phyloP scores from a whole-genome alignment of 1,140 invertebrate genomes.

The Drosophila auraria region DNA sequence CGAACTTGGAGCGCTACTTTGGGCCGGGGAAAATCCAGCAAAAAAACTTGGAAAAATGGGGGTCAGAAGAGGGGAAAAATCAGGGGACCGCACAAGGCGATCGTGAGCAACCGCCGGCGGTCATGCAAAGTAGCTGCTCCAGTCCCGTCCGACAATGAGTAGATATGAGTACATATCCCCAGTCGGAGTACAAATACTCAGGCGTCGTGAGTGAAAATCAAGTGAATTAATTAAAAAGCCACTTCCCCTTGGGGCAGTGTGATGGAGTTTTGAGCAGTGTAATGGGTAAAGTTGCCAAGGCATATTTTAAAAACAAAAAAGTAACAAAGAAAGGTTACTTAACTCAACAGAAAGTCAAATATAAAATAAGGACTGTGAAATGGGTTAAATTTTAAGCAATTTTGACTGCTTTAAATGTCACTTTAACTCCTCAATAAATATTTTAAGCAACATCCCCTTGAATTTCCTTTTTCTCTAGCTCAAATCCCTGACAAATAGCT shows the following conservation, averaged over 20 bases:
- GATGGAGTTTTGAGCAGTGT: background rate
- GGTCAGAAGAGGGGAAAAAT: background rate
- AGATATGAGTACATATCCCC: background rate
- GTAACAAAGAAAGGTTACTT: no score
- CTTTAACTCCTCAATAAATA: background rate
- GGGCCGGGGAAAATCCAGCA: constrained; percentile 33
- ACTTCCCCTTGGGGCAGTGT: background rate
- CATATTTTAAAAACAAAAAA: no score
- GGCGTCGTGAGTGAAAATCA: constrained; percentile 39
- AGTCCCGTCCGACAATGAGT: constrained; percentile 16
- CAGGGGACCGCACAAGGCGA: constrained; percentile 56
- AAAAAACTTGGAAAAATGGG: background rate
- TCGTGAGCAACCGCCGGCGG: constrained; percentile 48
- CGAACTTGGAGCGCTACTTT: constrained; percentile 22
- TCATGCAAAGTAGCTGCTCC: constrained; percentile 70
- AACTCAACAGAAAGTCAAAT: no score
- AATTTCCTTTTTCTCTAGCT: background rate
- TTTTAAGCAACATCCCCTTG: background rate
- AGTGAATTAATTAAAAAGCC: constrained; percentile 47
- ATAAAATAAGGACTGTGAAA: no score
- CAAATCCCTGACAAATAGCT: background rate
- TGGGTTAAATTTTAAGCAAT: no score
- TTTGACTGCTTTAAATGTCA: no score
- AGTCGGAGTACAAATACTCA: background rate
- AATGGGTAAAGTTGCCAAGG: background rate